A percentile compares a stretch with the other conserved stretches of the same genome.
Conservation (phyloP, 2,888 invertebrate species). For the Brachyptera putata region DNA sequence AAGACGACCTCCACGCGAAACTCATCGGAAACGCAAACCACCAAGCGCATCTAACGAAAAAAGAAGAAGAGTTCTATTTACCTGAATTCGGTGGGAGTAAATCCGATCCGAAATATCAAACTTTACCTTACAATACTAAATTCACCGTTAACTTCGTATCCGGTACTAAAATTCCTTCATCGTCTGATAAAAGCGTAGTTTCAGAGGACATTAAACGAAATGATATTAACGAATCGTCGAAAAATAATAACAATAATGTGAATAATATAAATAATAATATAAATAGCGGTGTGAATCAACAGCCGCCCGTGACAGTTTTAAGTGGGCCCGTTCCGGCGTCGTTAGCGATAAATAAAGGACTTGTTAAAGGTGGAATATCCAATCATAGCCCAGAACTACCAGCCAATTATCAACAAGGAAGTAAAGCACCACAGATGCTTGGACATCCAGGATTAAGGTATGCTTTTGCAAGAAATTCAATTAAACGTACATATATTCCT, state of each 20-base stretch:
- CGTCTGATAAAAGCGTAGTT: constrained; percentile 38
- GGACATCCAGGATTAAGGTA: constrained; percentile 24
- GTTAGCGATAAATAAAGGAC: constrained; percentile 60
- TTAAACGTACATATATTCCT: too few relatives aligned
- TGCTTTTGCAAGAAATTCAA: too few relatives aligned
- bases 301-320: constrained; percentile 10
- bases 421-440: constrained; percentile 2
- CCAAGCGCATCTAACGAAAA: constrained; percentile 25
- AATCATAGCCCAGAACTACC: constrained; percentile 33
- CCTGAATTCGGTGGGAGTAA: constrained; percentile 74
- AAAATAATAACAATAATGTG: constrained; percentile 32
- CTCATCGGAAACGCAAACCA: constrained; percentile 20
- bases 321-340: constrained; percentile 35
- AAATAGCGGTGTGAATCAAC: constrained; percentile 26
- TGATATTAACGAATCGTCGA: constrained; percentile 35
- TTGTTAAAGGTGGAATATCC: constrained; percentile 46
- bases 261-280: constrained; percentile 32
- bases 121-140: constrained; percentile 84
- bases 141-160: constrained; percentile 58
- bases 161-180: constrained; percentile 22
- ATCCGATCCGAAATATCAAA: constrained; percentile 87
- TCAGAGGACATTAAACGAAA: constrained; percentile 47
- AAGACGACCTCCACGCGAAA: constrained; percentile 33
- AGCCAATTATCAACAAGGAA: constrained; percentile 11
- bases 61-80: constrained; percentile 54